These are phyloP conservation scores for Onychorhynchus coronatus DNA, from an alignment of 2,113 vertebrate species.

Conservation along the genomic window DNA sequence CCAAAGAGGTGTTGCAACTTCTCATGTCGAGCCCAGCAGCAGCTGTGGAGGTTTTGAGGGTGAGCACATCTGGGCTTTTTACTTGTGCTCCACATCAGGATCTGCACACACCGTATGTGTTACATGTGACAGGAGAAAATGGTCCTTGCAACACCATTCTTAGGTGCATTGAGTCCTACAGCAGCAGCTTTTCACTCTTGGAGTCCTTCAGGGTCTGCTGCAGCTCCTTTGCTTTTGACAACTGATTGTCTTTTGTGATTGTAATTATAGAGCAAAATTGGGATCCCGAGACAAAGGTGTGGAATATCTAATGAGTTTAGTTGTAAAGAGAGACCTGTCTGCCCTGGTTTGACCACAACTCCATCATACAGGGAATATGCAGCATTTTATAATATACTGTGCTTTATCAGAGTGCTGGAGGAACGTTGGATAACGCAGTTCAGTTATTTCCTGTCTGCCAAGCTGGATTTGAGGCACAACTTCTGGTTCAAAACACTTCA, in stretches of 20 bases:
- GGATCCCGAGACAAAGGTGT: background rate
- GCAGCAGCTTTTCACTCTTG: background rate
- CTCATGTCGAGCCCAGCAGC: background rate
- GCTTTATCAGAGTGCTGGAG: background rate
- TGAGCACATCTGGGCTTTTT: background rate
- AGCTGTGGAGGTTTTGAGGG: background rate
- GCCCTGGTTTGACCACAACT: background rate
- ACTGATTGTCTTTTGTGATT: background rate
- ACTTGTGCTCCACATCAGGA: rapidly evolving
- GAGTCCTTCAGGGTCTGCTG: background rate
- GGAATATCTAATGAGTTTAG: background rate
- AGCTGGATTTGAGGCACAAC: background rate
- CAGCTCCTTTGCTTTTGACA: background rate
- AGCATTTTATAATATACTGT: background rate
- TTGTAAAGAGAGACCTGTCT: background rate
- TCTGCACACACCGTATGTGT: background rate
- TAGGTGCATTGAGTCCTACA: background rate
- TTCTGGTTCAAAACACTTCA: background rate
- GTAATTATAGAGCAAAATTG: background rate
- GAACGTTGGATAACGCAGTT: background rate
- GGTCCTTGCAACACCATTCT: background rate
- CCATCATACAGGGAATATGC: background rate
- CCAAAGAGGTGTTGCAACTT: background rate
- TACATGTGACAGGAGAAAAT: background rate
- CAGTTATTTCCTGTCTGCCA: background rate